Evolutionary conservation across 2,888 invertebrate genomes (phyloP), one percentile per base, ranked within the genome.

Genomic region (Cepaea hortensis): DNA sequence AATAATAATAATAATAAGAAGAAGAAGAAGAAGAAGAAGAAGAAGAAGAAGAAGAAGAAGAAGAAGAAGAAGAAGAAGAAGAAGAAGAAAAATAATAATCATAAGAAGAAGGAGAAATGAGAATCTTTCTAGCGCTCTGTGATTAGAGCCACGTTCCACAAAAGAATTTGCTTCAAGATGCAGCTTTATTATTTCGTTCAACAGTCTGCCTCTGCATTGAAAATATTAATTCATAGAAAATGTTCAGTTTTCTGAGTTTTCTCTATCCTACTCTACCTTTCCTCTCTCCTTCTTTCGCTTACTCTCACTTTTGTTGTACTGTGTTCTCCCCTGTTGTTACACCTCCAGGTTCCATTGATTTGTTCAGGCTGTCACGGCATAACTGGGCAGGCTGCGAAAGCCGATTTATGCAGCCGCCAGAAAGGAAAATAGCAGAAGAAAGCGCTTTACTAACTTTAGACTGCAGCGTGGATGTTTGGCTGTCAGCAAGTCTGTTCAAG

Each of bases 321-420:
- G 77, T 46, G 7, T 81, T 50, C n/a, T 23, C 11, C 48, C 7
- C 81, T 68, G 81, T 68, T 70, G 81, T 70, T 81, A 81, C 81
- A 81, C 81, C 70, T 81, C 70, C 62, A 70, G 81, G 48, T 23
- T 50, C 70, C 81, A 81, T 81, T 81, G 81, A 81, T 81, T 81
- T 70, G 81, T 50, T 68, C 50, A 15, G 70, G 46, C 81, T 81
- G 81, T 48, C 81, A 70, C 62, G 62, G 18, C 15, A 15, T 15
- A 50, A 50, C 9, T 48, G 9, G 35, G 48, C 48, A 7, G 18
- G 81, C 48, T 20, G 15, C 68, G 65, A 70, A 81, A 81, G 81
- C 81, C 70, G 81, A 81, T 81, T 81, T 81, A 70, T 50, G n/a
- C 81, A 70, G 55, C n/a, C 55, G 23, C 55, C 11, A 77, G 46